phyloP scores from a whole-genome alignment of 2,888 invertebrate species.

The Glyphotaelius pellucidus region DNA sequence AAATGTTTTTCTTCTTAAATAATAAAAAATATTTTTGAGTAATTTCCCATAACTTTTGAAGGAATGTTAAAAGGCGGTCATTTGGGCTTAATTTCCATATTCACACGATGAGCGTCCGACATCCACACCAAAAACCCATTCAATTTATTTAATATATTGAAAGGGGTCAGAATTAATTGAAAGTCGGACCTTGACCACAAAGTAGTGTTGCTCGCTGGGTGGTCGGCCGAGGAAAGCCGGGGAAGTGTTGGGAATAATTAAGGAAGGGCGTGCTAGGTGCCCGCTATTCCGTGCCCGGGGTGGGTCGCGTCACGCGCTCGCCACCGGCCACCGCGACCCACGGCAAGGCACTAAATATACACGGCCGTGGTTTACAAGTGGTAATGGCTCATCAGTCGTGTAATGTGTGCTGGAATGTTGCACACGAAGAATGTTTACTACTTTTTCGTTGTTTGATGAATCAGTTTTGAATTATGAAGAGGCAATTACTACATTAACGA shows the following conservation, averaged over 20 bases:
- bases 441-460: not conserved
- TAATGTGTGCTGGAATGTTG: constrained; percentile 10
- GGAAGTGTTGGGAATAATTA: constrained; percentile 53
- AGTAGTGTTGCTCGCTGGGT: constrained; percentile 20
- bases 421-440: not conserved
- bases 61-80: not conserved
- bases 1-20: not conserved
- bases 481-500: not conserved
- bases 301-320: constrained; percentile 50
- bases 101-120: not conserved
- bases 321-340: constrained; percentile 18
- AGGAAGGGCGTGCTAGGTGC: constrained; percentile 15
- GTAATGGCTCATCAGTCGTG: not conserved
- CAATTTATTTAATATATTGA: constrained; percentile 5
- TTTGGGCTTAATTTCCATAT: not conserved
- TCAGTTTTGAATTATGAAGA: not conserved
- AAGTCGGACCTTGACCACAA: constrained; percentile 5
- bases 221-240: not conserved
- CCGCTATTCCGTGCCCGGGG: constrained; percentile 47
- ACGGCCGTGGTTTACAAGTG: constrained; percentile 8
- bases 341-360: constrained; percentile 10
- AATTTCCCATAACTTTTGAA: not conserved
- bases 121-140: constrained; percentile 1
- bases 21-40: not conserved
- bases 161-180: constrained; percentile 17